Evolutionary conservation across 2,113 vertebrate species (phyloP), one percentile per base, ranked within the genome.

Genomic region (Hoplias malabaricus): DNA sequence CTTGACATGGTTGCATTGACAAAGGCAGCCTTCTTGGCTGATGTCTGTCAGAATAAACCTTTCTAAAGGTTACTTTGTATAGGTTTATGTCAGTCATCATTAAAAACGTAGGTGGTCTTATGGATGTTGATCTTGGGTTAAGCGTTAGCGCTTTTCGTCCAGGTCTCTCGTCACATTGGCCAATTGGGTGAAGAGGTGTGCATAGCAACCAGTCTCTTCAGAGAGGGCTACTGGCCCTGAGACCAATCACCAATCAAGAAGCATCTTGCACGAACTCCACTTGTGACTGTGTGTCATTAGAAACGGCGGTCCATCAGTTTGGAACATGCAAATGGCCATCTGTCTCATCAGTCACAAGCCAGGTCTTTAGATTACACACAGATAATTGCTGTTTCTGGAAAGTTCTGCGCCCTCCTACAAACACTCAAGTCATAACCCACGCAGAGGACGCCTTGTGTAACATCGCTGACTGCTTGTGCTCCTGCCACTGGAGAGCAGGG

Each of bases 301-400:
- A 77, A 50, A 69, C 31, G 43, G 43, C 21, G 29, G 19, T n/a
- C 69, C 16, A 53, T 78, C 63, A 56, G 34, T 80, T 63, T 59
- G 73, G 53, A 73, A 80, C 34, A 77, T 75, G 76, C 66, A 80
- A 81, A 83, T 75, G 69, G 25, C 81, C 85, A 82, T 85, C 80
- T 82, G 78, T 78, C 80, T 69, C 50, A 43, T 61, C 48, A 66
- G 11, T 65, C 70, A 38, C 68, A 77, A 73, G 56, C 54, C 31
- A 27, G n/a, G 25, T 67, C 69, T 72, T 74, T 50, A 73, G 69
- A 85, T 71, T 73, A 68, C n/a, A 80, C 62, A 63, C 75, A 42
- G 61, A 82, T 78, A 80, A 73, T 74, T 63, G 67, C 33, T 46
- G 67, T 71, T 66, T 81, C 78, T 69, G 48, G 29, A 80, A 84